A percentile compares a stretch with the other conserved stretches of the same genome.
phyloP scores from a whole-genome alignment of 2,797 vertebrate genomes.

The Hyperoplus lanceolatus region DNA sequence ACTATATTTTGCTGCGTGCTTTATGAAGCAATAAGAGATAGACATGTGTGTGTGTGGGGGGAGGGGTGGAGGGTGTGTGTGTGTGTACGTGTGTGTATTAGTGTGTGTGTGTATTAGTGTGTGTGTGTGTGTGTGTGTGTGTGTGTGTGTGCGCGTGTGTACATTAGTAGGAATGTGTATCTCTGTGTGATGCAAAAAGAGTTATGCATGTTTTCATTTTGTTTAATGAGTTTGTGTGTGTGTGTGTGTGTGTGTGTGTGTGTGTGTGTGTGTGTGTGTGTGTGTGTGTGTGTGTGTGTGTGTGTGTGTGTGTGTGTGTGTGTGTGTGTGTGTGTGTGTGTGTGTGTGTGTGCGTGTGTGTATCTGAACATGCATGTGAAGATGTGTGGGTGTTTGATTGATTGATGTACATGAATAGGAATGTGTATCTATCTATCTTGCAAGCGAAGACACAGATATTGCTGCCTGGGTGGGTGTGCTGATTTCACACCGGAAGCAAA shows the following conservation, averaged over 20 bases:
- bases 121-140: no score
- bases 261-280: background rate
- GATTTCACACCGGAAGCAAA: slow-evolving; percentile 28
- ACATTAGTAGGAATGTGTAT: background rate
- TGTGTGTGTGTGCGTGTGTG: no score
- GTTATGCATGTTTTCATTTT: background rate
- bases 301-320: no score
- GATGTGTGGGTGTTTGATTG: background rate
- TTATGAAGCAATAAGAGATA: slow-evolving; percentile 25
- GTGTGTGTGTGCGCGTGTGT: no score
- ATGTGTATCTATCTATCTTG: slow-evolving; percentile 1
- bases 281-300: no score
- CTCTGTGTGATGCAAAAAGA: slow-evolving; percentile 26
- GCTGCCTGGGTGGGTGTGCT: background rate
- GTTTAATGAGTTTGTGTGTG: no score
- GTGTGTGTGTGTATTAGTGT: background rate
- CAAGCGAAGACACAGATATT: background rate
- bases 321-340: no score
- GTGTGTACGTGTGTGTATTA: background rate
- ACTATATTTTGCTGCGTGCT: background rate
- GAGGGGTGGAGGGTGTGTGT: no score
- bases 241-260: background rate
- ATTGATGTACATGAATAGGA: background rate
- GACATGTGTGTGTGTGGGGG: background rate
- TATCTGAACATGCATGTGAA: background rate